Percentiles rank a stretch among this genome's conserved stretches.
Evolutionary conservation across 2,113 vertebrate genomes (phyloP).

Genomic region (Periophthalmus modestus): DNA sequence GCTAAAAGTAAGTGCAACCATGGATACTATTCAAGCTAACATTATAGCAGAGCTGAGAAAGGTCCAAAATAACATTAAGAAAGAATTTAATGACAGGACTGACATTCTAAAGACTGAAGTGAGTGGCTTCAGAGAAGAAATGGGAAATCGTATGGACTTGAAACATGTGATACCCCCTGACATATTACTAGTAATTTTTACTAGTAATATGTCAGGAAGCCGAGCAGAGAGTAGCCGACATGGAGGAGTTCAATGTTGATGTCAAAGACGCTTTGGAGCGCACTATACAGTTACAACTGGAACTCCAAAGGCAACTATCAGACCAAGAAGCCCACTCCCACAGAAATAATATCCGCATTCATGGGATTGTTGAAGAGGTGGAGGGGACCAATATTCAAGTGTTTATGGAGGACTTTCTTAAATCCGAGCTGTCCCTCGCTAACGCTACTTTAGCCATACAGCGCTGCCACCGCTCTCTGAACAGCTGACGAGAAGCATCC

Average conservation of each 20-base stretch:
- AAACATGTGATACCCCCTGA: not conserved
- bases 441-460: not conserved
- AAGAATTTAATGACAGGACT: not conserved
- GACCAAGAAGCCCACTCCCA: not conserved
- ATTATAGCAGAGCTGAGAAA: not conserved
- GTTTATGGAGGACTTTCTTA: not conserved
- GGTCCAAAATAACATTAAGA: not conserved
- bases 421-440: not conserved
- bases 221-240: not conserved
- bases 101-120: not conserved
- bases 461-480: not conserved
- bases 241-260: not conserved
- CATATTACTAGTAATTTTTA: no score
- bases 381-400: not conserved
- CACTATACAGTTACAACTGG: not conserved
- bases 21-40: slow-evolving; percentile 2
- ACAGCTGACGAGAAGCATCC: not conserved
- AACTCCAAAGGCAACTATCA: not conserved
- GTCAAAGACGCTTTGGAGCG: not conserved
- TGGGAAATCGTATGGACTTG: not conserved
- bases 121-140: not conserved
- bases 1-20: not conserved
- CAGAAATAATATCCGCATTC: not conserved
- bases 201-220: no score
- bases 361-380: not conserved